Evolutionary conservation across 1,140 invertebrate species (phyloP), one percentile per base, ranked within the genome.

Genomic region (Chrysomallon squamiferum): DNA sequence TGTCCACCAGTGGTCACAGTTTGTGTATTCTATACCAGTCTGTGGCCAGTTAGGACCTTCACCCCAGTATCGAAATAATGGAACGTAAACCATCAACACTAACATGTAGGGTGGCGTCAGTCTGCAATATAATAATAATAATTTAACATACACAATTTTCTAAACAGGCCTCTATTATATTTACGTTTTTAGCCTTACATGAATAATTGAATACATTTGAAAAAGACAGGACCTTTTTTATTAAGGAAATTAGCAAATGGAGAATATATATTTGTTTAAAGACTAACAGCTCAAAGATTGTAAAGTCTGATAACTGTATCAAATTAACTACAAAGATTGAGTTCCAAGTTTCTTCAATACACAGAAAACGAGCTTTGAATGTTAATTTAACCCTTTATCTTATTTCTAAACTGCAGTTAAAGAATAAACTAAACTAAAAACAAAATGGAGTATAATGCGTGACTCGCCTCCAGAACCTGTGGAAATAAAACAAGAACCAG

Each of bases 1-100:
- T 0, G 90, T 87, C 93, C 93, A 95, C 93, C 93, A 94, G 13
- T 87, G 81, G 59, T 85, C 72, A 76, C 93, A 94, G 18, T 69
- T 30, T 41, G 74, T 52, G 18, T 22, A 3, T 22, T 75, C 73
- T 7, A 50, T 61, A 5, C 73, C 71, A 18, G 33, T 38, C 27
- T 71, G 59, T 1, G 57, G 43, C 78, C 78, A 80, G 7, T 76
- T 57, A 0, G 84, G 84, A 7, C 82, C 83, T 30, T 70, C 67
- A 3, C 66, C 87, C 25, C 66, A 65, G 63, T 74, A 81, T 4
- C 62, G 75, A 57, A 65, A 70, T 57, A 84, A 57, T 56, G 71
- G 61, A 61, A 80, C 69, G 69, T 71, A 78, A 58, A 74, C 30
- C 75, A 72, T 68, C 65, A 83, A 52, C 0, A 80, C 58, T 30